Percentiles rank a stretch among this genome's conserved stretches.
Evolutionary conservation across 1,140 invertebrate genomes (phyloP).

Genomic region (Drosophila carrolli): DNA sequence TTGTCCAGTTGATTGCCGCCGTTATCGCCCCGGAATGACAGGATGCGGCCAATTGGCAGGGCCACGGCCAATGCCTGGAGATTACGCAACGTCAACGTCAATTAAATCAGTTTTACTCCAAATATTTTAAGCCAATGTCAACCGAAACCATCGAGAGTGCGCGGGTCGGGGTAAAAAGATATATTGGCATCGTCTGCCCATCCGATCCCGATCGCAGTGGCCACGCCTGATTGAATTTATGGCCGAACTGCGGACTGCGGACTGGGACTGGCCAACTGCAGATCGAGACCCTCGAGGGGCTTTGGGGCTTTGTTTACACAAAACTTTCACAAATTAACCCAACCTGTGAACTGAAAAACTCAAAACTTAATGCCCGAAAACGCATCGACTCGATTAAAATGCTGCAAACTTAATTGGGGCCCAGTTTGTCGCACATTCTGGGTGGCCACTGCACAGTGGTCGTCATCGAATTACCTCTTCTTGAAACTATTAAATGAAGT

Average conservation of each 20-base stretch:
- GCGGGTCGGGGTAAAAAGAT: slow-evolving; percentile 30
- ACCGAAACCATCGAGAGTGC: slow-evolving; percentile 22
- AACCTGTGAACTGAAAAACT: slow-evolving; percentile 61
- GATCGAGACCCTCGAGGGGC: slow-evolving; percentile 28
- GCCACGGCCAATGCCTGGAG: slow-evolving; percentile 28
- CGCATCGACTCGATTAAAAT: slow-evolving; percentile 75
- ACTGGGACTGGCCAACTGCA: slow-evolving; percentile 29
- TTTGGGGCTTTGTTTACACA: slow-evolving; percentile 68
- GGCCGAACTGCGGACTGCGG: slow-evolving; percentile 37
- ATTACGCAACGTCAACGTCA: slow-evolving; percentile 80
- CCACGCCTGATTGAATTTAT: slow-evolving; percentile 82
- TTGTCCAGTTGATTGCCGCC: slow-evolving; percentile 60
- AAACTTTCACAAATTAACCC: slow-evolving; percentile 82
- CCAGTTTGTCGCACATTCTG: slow-evolving; percentile 73
- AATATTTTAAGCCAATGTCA: slow-evolving; percentile 80
- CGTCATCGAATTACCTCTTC: not conserved
- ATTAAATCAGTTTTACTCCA: slow-evolving; percentile 82
- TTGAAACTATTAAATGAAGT: not conserved
- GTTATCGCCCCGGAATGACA: slow-evolving; percentile 60
- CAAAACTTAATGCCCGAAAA: slow-evolving; percentile 41
- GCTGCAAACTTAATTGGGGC: slow-evolving; percentile 76
- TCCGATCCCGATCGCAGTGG: slow-evolving; percentile 21
- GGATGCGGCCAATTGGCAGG: slow-evolving; percentile 44
- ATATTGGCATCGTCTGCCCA: slow-evolving; percentile 67
- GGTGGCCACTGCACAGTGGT: slow-evolving; percentile 63